Evolutionary conservation across 2,797 vertebrate genomes (phyloP), one percentile per base, ranked within the genome.

Genomic region (Centropyge bicolor): DNA sequence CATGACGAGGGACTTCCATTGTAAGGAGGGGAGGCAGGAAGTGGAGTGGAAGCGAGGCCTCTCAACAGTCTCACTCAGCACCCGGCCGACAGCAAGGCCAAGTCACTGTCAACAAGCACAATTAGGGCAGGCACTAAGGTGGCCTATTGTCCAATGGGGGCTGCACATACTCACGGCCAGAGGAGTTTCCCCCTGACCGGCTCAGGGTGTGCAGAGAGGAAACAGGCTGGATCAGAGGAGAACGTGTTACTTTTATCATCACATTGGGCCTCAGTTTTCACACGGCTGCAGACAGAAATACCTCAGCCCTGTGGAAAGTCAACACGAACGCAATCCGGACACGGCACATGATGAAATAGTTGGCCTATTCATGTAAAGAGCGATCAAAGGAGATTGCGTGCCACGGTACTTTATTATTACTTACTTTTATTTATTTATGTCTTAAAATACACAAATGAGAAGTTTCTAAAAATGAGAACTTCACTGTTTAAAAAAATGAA

Each of bases 41-140:
- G 88, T 78, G 75, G 82, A 79, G 88, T 87, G 82, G 91, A 94
- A 90, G 88, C 73, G 55, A 36, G 80, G 54, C 52, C 87, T 91
- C 83, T 93, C 91, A 89, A 74, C 93, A 27, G 89, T 16, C 27
- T 93, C 93, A 94, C 85, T 95, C 94, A 91, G 68, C 94, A 74
- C 68, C 57, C 43, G 57, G 48, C 49, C 43, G 27, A 70, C 84
- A 80, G 84, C 89, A 92, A 95, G 94, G 93, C 92, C 83, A 72
- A 74, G 70, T 49, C 68, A 91, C 91, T 94, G 92, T 95, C 94
- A 94, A 87, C 94, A 93, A 19, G 77, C 86, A 88, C 89, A 90
- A 94, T 94, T 92, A 93, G 85, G 81, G 74, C 81, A 78, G 76
- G 76, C 74, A 65, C 76, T 4, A 66, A 59, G 68, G 79, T 63